phyloP scores from a whole-genome alignment of 1,140 invertebrate species.

The Drosophila prosaltans region DNA sequence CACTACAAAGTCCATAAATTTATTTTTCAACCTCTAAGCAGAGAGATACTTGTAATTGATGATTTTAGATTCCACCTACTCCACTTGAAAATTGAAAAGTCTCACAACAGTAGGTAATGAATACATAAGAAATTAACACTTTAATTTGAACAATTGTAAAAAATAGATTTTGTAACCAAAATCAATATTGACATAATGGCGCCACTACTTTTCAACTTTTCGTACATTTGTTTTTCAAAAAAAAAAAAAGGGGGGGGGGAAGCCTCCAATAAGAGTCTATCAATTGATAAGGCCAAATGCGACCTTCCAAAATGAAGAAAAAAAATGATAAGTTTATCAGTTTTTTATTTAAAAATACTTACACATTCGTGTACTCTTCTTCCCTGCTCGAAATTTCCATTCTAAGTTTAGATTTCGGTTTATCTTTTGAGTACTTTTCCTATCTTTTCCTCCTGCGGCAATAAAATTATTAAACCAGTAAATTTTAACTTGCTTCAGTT shows the following conservation, averaged over 20 bases:
- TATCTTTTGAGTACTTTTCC: constrained; percentile 12
- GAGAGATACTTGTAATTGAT: background rate
- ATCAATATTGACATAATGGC: constrained; percentile 15
- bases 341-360: background rate
- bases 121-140: background rate
- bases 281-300: constrained; percentile 8
- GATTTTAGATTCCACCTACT: background rate
- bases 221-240: too few species aligned
- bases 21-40: background rate
- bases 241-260: background rate
- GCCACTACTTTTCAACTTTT: background rate
- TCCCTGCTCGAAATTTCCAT: constrained; percentile 12
- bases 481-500: constrained; percentile 28
- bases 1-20: constrained; percentile 10
- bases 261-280: background rate
- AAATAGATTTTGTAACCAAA: constrained; percentile 8
- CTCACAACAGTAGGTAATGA: background rate
- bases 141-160: background rate
- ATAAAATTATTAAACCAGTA: constrained; percentile 25
- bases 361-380: background rate
- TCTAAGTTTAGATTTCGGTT: constrained; percentile 16
- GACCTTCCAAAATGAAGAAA: background rate
- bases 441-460: constrained; percentile 24
- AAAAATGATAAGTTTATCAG: background rate
- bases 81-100: background rate